Conservation (phyloP, 2,797 vertebrate species). For the Cyclura pinguis region DNA sequence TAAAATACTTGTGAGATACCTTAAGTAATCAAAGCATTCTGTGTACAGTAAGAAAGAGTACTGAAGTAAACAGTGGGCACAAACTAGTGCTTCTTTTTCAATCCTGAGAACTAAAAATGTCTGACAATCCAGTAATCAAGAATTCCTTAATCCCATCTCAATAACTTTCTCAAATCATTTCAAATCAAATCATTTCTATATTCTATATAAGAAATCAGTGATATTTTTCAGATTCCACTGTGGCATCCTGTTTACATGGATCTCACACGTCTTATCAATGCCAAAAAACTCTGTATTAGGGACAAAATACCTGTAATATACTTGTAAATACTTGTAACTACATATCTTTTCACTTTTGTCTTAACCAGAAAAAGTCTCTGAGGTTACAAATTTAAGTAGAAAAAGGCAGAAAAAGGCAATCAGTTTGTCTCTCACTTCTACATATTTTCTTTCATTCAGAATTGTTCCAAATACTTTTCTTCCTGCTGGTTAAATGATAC, state of each 20-base stretch:
- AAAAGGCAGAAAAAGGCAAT: background rate
- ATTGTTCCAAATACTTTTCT: background rate
- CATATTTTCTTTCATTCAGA: background rate
- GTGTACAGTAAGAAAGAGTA: background rate
- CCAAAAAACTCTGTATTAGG: background rate
- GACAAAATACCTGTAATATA: background rate
- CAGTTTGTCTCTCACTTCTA: background rate
- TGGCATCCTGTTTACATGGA: background rate
- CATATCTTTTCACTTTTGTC: background rate
- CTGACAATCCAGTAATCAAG: background rate
- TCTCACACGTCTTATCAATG: background rate
- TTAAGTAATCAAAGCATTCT: background rate
- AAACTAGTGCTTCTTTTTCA: background rate
- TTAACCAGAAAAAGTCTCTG: background rate
- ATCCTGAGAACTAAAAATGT: background rate
- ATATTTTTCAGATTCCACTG: background rate
- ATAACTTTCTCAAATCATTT: background rate
- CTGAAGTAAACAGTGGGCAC: background rate
- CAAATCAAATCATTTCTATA: background rate
- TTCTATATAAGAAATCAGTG: background rate
- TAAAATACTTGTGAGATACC: background rate
- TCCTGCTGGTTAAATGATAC: background rate
- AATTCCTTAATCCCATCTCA: slow-evolving; percentile 4
- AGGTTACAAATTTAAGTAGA: background rate
- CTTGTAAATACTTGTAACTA: too few relatives aligned